Evolutionary conservation across 2,888 invertebrate genomes (phyloP), one percentile per base, ranked within the genome.

Genomic region (Argyresthia goedartella): DNA sequence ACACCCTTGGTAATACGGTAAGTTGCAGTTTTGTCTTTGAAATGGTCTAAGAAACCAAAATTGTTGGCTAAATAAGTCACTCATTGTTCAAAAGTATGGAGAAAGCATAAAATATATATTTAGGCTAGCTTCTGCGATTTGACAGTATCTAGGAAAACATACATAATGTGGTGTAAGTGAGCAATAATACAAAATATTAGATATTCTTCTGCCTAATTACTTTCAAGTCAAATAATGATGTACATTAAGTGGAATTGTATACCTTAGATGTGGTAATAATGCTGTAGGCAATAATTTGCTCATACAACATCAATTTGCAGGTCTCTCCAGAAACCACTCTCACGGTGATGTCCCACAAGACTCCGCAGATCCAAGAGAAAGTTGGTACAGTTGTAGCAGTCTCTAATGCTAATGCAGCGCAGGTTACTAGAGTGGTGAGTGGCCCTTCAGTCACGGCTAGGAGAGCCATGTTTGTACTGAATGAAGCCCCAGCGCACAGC

Each of bases 341-440:
- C 52, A 87, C 87, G 50, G 87, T 87, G 43, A 87, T 86, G 81
- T 80, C 87, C 42, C 85, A 87, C 55, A 87, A 87, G 63, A 73
- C 84, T 42, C 87, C 87, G 0, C 86, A 85, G 61, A 81, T 85
- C 1, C 87, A 87, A 63, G 87, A 87, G 54, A 87, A 87, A 68
- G 79, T 78, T 14, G 82, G 85, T 35, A 74, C 82, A 25, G 79
- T 84, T 0, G 85, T 85, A 6, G 81, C 82, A 0, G 82, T 81
- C 1, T 76, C 82, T 1, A 85, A 84, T 52, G 25, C 25, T 25
- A 67, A 81, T 1, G 80, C 79, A 10, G 80, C 84, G 1, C 85
- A 85, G 57, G 71, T 84, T 0, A 85, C 85, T 0, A 73, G 85
- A 52, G 85, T 86, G 1, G 80, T 86, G 8, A 67, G 81, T 0